phyloP scores from a whole-genome alignment of 2,888 invertebrate genomes.

The Monopis laevigella region DNA sequence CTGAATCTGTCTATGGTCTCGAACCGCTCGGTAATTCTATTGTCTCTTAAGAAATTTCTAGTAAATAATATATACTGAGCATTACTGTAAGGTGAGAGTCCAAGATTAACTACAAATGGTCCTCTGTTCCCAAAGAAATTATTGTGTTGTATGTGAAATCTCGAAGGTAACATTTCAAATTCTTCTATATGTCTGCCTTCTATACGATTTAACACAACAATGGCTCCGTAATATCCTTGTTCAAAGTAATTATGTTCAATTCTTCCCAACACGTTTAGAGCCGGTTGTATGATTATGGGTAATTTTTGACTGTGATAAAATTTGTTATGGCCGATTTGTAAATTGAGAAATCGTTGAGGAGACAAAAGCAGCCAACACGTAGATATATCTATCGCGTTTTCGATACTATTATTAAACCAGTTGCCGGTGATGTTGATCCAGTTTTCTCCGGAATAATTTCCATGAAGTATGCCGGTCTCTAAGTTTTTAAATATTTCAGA shows the following conservation, averaged over 20 bases:
- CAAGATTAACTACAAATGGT: conserved; percentile 86
- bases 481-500: conserved; percentile 88
- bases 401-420: conserved; percentile 80
- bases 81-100: conserved; percentile 87
- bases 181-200: conserved; percentile 75
- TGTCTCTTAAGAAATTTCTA: conserved; percentile 86
- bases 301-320: conserved; percentile 81
- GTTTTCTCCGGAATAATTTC: conserved; percentile 89
- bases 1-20: conserved; percentile 72
- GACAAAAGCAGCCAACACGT: conserved; percentile 80
- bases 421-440: conserved; percentile 95
- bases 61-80: conserved; percentile 85
- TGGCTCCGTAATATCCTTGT: conserved; percentile 81
- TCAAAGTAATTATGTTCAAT: conserved; percentile 92
- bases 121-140: conserved; percentile 91
- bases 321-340: conserved; percentile 87
- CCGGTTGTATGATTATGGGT: conserved; percentile 82
- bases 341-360: conserved; percentile 57
- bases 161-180: conserved; percentile 77
- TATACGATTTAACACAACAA: conserved; percentile 83
- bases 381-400: conserved; percentile 82
- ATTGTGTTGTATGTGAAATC: conserved; percentile 83
- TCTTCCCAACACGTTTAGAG: conserved; percentile 78
- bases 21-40: conserved; percentile 87
- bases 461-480: conserved; percentile 88